Base-by-base conservation (phyloP, 2,888 invertebrate species). In the Apodemia duryi region DNA sequence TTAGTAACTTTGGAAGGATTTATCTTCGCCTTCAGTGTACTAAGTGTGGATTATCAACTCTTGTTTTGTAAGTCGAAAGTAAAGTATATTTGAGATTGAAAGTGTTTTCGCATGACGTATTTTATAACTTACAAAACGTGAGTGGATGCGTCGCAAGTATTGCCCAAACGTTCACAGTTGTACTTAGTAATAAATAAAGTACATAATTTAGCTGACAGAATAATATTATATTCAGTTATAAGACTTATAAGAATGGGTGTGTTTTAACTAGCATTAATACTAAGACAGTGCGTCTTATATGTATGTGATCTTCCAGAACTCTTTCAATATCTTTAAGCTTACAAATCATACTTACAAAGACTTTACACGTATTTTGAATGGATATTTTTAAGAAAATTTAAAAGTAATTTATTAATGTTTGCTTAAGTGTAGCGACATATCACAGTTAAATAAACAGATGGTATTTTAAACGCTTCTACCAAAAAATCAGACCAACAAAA, bases 161-260 rank as follows among this genome's bases (percentile, higher is more conserved):
- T 57, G 57, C 57, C 57, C 32, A 57, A 57, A 57, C 57, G 57
- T 57, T 57, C 57, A 32, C 57, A 57, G 57, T 65, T 74, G 78
- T 78, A 77, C 77, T 76, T 77, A 77, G 74, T 70, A 68, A 74
- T 86, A 84, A 85, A 81, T 65, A 75, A 87, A 88, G 87, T 88
- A 88, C 87, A 89, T 87, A 85, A 84, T 80, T 61, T 57, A 57
- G 57, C 57, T 49, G 13, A 57, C 57, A 57, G 57, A 32, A 57
- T 13, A 6, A 57, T 57, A 32, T 57, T 32, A 57, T 57, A 57
- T 57, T 57, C 62, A 62, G 32, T 62, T 62, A 62, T 62, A 41
- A 43, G 38, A 62, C 13, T 62, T 62, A 62, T 62, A 41, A 43
- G 38, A 62, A 62, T 62, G 21, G 11, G 43, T 43, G 28, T 62